A percentile compares a stretch with the other conserved stretches of the same genome.
These are phyloP conservation scores for Channa argus DNA, from an alignment of 2,113 vertebrate species.

Conservation along the genomic window DNA sequence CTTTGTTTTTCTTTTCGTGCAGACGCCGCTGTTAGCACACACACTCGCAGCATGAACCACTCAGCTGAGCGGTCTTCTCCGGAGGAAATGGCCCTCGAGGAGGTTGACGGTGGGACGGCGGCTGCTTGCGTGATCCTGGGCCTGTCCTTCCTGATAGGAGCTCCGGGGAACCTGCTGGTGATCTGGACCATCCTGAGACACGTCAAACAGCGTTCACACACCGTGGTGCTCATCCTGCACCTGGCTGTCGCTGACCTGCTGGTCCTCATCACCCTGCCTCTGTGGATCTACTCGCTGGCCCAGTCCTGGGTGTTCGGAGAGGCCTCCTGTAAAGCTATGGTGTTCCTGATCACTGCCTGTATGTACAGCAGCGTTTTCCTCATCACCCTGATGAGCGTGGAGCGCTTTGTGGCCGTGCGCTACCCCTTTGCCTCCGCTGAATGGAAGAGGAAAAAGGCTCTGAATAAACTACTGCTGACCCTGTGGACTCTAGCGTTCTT, in stretches of 20 bases:
- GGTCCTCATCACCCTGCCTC: constrained; percentile 83
- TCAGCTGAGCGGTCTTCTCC: constrained; percentile 18
- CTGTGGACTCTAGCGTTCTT: constrained; percentile 78
- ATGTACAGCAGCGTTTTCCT: constrained; percentile 86
- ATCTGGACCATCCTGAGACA: constrained; percentile 84
- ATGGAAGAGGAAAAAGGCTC: constrained; percentile 77
- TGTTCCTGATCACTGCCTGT: constrained; percentile 78
- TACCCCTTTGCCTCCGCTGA: constrained; percentile 75
- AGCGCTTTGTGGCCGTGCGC: constrained; percentile 81
- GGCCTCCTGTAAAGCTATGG: constrained; percentile 77
- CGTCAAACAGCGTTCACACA: constrained; percentile 81
- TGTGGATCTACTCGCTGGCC: constrained; percentile 85
- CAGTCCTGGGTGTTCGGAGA: constrained; percentile 82
- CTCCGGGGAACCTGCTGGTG: constrained; percentile 83
- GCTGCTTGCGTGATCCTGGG: constrained; percentile 78
- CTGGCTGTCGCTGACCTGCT: constrained; percentile 82
- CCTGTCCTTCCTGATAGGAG: constrained; percentile 80
- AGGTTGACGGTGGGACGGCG: constrained; percentile 53
- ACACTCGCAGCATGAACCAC: constrained; percentile 67
- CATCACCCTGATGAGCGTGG: constrained; percentile 84
- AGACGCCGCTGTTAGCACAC: constrained; percentile 66
- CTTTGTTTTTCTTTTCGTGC: constrained; percentile 52
- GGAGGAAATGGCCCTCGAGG: constrained; percentile 64
- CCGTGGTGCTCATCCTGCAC: constrained; percentile 81
- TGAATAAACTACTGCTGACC: constrained; percentile 73